These are phyloP conservation scores for Leptopilina clavipes DNA, from an alignment of 1,140 invertebrate species.

Conservation along the genomic window DNA sequence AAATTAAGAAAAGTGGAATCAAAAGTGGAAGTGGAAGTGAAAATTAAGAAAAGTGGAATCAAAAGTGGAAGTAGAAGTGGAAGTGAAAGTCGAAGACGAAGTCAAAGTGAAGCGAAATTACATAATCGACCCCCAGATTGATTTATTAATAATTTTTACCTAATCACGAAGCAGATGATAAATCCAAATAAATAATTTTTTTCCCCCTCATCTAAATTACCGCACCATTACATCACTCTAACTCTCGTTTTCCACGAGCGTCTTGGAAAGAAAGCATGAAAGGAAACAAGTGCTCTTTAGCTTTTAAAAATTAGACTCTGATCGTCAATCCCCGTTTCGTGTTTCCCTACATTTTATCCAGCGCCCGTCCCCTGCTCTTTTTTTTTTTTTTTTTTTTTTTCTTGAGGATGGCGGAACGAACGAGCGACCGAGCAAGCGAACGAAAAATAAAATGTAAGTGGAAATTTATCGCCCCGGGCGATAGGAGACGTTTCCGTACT, in stretches of 20 bases:
- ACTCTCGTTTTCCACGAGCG: background rate
- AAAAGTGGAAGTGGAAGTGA: too few species aligned
- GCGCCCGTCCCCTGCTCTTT: background rate
- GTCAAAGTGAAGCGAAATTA: too few species aligned
- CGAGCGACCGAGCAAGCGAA: constrained; percentile 21
- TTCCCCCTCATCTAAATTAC: constrained; percentile 19
- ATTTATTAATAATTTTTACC: too few species aligned
- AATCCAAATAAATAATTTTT: constrained; percentile 26
- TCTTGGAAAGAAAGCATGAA: constrained; percentile 15
- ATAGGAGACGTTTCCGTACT: constrained; percentile 75
- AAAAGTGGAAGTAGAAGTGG: too few species aligned
- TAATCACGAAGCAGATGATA: too few species aligned
- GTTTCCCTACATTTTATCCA: constrained; percentile 26
- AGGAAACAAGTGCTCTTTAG: constrained; percentile 34
- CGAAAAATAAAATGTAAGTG: constrained; percentile 75
- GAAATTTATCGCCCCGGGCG: constrained; percentile 74
- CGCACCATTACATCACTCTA: constrained; percentile 19
- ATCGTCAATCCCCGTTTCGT: constrained; percentile 33
- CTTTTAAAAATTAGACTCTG: constrained; percentile 35
- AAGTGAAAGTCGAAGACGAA: too few species aligned
- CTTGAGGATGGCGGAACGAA: constrained; percentile 19
- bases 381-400: background rate
- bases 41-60: too few species aligned
- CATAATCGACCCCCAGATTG: too few species aligned
- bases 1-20: too few species aligned